Evolutionary conservation across 2,113 vertebrate genomes (phyloP).

Genomic region (Neotragus moschatus): DNA sequence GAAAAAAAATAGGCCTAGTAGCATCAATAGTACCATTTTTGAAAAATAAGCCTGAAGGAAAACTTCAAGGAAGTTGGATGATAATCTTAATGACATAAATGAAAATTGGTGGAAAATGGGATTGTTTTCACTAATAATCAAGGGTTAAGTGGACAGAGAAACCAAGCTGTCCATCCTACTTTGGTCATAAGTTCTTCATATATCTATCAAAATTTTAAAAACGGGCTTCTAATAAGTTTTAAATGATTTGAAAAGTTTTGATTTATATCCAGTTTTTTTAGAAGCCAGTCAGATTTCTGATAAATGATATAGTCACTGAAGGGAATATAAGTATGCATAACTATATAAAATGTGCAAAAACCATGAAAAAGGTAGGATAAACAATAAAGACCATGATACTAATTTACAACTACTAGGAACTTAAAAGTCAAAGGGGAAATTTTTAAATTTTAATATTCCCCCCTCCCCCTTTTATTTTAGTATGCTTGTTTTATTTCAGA

Average conservation of each 20-base stretch:
- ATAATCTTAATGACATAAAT: not conserved
- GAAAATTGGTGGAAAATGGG: conserved; percentile 12
- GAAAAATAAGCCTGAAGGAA: not conserved
- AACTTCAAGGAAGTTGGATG: not conserved
- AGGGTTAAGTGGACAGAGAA: not conserved
- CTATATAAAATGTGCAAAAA: not conserved
- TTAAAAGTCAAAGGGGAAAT: not conserved
- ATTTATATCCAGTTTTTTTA: not conserved
- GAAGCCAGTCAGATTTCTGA: not conserved
- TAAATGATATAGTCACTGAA: not conserved
- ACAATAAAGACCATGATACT: not conserved
- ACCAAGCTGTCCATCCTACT: not conserved
- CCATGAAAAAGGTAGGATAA: not conserved
- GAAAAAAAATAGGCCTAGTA: not conserved
- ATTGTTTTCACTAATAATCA: not conserved
- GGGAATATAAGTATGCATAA: not conserved
- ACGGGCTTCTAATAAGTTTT: not conserved
- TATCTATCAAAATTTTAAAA: not conserved
- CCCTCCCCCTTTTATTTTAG: not conserved
- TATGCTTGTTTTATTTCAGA: conserved; percentile 27
- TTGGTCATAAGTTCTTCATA: not conserved
- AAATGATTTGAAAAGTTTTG: conserved; percentile 19
- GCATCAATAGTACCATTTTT: not conserved
- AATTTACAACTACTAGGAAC: not conserved
- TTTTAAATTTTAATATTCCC: not conserved